Evolutionary conservation across 2,113 vertebrate genomes (phyloP), one percentile per base, ranked within the genome.

Genomic region (Xiphophorus hellerii): DNA sequence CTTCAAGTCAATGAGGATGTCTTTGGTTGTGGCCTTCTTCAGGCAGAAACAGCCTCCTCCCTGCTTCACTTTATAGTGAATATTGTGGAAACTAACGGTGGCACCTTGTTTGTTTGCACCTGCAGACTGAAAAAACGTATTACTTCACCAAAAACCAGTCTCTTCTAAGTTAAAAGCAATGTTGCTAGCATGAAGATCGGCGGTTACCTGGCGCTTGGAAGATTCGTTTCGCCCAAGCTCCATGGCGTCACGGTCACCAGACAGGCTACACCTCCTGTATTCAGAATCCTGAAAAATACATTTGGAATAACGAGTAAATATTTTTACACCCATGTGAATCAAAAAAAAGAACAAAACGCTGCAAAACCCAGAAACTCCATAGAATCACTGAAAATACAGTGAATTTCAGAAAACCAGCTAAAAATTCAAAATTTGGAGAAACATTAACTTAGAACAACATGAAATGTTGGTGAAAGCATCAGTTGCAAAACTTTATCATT

Each of bases 1-100:
- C 94, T 93, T 95, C 66, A 95, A 88, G 71, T 94, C 89, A 0
- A 91, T 28, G 71, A 95, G 93, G 78, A 95, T 94, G 75, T 93
- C 78, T 81, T 94, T 93, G 10, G 9, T 39, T 0, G 74, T 69
- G 0, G 12, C 31, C 28, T 91, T 94, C 80, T 81, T 90, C 39
- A 83, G 51, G n/a, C 88, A 80, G 9, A 90, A 31, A 1, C 83
- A 82, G 48, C 73, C 67, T 27, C 86, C 81, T 42, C 85, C 87
- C 67, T 80, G 73, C 0, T 6, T 83, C 71, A 94, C 89, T 3
- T 87, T 86, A 87, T 94, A 94, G 82, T 89, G 62, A 64, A 94
- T 92, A 69, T 93, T 84, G 66, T 94, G 93, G 73, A 93, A 94
- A 69, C 93, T 94, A 54, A 94, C 92, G 0, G 83, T 90, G 62